Evolutionary conservation across 2,113 vertebrate genomes (phyloP).

Genomic region (Oreochromis niloticus): DNA sequence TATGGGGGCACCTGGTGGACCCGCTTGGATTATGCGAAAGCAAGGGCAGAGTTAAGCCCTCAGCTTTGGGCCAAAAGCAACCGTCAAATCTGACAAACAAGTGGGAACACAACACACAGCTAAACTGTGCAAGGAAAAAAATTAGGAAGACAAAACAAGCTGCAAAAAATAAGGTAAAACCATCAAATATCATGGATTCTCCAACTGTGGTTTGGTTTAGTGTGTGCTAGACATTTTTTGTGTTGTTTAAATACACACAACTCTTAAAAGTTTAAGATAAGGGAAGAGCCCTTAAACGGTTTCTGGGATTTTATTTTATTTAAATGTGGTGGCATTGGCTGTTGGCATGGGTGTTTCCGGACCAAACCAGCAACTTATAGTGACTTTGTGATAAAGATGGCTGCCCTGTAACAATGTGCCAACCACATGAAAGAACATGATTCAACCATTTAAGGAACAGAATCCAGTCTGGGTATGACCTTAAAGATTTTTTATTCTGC

Average conservation of each 20-base stretch:
- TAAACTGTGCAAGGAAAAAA: not conserved
- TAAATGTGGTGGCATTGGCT: not conserved
- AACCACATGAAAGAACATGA: not conserved
- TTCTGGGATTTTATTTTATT: not conserved
- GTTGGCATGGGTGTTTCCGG: rapidly evolving
- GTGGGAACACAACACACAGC: not conserved
- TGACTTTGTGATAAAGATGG: not conserved
- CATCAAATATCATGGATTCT: not conserved
- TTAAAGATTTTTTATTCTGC: not conserved
- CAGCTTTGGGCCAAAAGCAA: not conserved
- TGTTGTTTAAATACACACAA: not conserved
- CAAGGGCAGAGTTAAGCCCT: not conserved
- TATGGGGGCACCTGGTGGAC: not conserved
- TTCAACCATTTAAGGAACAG: not conserved
- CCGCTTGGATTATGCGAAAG: not conserved
- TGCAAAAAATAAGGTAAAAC: not conserved
- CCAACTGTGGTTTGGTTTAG: not conserved
- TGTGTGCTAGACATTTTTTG: not conserved
- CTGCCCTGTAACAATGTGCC: not conserved
- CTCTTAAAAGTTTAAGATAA: not conserved
- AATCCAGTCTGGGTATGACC: not conserved
- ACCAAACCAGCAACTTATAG: not conserved
- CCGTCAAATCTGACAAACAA: not conserved
- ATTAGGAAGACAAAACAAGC: not conserved
- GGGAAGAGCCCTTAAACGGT: not conserved